A percentile compares a stretch with the other conserved stretches of the same genome.
phyloP scores from a whole-genome alignment of 1,140 invertebrate species.

The Drosophila kepulauana region DNA sequence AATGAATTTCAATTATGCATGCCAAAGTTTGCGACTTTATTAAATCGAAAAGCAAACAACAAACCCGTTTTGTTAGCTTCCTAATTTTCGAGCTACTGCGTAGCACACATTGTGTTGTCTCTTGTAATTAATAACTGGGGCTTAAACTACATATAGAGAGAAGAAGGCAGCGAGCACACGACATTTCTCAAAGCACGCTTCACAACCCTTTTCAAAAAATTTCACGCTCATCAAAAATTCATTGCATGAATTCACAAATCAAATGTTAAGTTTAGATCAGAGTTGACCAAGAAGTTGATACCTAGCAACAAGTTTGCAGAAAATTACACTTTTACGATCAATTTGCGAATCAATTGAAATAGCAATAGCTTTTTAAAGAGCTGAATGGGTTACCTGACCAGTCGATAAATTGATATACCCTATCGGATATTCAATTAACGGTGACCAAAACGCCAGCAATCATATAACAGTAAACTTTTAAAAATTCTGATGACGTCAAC shows the following conservation, averaged over 20 bases:
- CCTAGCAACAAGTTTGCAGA: background rate
- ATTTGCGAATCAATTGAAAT: background rate
- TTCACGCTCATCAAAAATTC: constrained; percentile 65
- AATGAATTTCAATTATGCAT: constrained; percentile 47
- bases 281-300: background rate
- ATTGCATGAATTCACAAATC: constrained; percentile 29
- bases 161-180: background rate
- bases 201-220: constrained; percentile 22
- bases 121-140: constrained; percentile 23
- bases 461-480: constrained; percentile 71
- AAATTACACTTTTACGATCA: background rate
- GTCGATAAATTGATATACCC: constrained; percentile 2
- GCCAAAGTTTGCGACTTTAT: constrained; percentile 20
- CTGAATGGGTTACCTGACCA: background rate
- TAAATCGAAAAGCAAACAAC: background rate
- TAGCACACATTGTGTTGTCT: constrained; percentile 1
- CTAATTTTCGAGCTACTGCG: constrained; percentile 35
- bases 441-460: constrained; percentile 48
- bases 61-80: constrained; percentile 43
- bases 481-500: constrained; percentile 76
- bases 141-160: constrained; percentile 1
- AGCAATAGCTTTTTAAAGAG: background rate
- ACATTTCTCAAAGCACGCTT: constrained; percentile 21
- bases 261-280: background rate
- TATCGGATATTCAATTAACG: constrained; percentile 8